Base-by-base conservation (phyloP, 2,888 invertebrate genomes). In the Tupiocoris notatus region DNA sequence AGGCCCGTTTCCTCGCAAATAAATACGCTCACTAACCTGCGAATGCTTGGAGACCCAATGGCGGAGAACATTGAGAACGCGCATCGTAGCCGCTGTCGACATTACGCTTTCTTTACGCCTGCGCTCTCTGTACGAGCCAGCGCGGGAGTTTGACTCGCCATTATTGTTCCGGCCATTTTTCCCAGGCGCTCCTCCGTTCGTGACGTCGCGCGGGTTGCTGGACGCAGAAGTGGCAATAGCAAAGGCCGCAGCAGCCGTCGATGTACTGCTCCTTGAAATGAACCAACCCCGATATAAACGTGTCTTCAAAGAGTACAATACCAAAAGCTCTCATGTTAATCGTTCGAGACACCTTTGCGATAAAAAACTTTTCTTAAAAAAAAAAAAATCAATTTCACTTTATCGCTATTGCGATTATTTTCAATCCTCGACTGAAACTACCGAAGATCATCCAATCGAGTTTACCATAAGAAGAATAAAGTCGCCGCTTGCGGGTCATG, bases 31-130 rank as follows among this genome's bases (percentile, higher is more conserved):
- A 25, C 68, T 61, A 79, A 87, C 88, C 84, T 93, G 93, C 0
- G 92, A 90, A 83, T 95, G 95, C 84, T 95, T 95, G 0, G 93
- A 93, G 39, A 94, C 91, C 96, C 96, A 96, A 83, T 95, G 95
- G 78, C 94, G 88, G 64, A 96, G 86, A 1, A 96, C 95, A 83
- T 94, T 95, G 0, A 96, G 87, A 0, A 95, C 95, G 78, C 96
- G 85, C 95, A 95, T 95, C 0, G 95, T 95, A 75, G 95, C 95
- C n/a, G 95, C 95, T 2, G 94, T 94, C 61, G 93, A 94, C 83
- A 95, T 93, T 61, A 93, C 91, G 82, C 93, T 92, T 79, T 89
- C 88, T 70, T 88, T 86, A 66, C 86, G 83, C 54, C 88, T 87
- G 64, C 81, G 65, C 74, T 80, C 80, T 54, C 83, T 77, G 83